Evolutionary conservation across 1,140 invertebrate genomes (phyloP).

Genomic region (Neodiprion lecontei): DNA sequence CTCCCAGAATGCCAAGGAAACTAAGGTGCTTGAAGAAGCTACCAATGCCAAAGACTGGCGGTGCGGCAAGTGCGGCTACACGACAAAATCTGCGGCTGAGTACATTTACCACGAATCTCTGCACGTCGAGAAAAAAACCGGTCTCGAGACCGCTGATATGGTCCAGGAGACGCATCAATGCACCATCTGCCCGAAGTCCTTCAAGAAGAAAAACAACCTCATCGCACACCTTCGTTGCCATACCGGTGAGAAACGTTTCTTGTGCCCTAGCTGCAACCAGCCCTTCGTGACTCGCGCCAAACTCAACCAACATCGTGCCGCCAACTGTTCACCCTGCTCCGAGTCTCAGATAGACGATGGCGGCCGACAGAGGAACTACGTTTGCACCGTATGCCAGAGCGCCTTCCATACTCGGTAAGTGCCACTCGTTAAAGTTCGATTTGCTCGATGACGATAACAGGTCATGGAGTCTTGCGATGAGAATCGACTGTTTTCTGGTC

Average conservation of each 20-base stretch:
- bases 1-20: no score
- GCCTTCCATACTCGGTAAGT: constrained; percentile 71
- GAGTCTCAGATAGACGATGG: constrained; percentile 14
- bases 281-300: constrained; percentile 73
- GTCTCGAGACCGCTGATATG: constrained; percentile 47
- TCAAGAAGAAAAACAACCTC: constrained; percentile 70
- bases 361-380: constrained; percentile 41
- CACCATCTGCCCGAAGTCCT: constrained; percentile 72
- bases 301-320: constrained; percentile 50
- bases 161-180: constrained; percentile 57
- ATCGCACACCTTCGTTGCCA: constrained; percentile 74
- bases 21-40: no score
- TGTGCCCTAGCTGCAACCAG: constrained; percentile 66
- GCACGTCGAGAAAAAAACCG: constrained; percentile 53
- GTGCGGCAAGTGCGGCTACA: constrained; percentile 60
- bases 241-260: constrained; percentile 80
- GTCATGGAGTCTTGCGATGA: constrained; percentile 22
- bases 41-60: constrained; percentile 32
- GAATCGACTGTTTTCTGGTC: not conserved
- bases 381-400: constrained; percentile 69
- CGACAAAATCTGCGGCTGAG: constrained; percentile 63
- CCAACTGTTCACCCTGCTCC: constrained; percentile 32
- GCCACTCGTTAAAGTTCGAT: not conserved
- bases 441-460: constrained; percentile 21
- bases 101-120: constrained; percentile 71